Evolutionary conservation across 2,888 invertebrate genomes (phyloP).

Genomic region (Platycheirus albimanus): DNA sequence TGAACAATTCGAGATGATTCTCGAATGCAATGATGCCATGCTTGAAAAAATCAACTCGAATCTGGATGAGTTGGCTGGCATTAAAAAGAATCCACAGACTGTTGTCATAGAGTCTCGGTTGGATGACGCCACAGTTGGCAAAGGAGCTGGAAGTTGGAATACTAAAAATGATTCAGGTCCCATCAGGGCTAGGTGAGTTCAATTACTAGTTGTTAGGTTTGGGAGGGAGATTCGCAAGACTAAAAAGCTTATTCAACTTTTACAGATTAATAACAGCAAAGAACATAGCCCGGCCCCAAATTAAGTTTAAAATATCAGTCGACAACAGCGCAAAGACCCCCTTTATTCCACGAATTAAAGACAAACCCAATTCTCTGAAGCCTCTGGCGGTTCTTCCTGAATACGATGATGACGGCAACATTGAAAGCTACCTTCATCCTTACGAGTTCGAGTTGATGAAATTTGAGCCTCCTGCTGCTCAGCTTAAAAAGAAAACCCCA

Average conservation of each 20-base stretch:
- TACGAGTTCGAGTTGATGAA: slow-evolving; percentile 92
- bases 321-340: slow-evolving; percentile 90
- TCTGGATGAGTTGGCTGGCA: slow-evolving; percentile 87
- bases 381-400: slow-evolving; percentile 90
- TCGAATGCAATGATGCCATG: slow-evolving; percentile 92
- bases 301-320: slow-evolving; percentile 91
- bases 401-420: slow-evolving; percentile 86
- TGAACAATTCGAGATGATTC: slow-evolving; percentile 89
- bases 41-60: slow-evolving; percentile 90
- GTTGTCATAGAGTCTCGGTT: slow-evolving; percentile 82
- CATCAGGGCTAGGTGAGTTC: slow-evolving; percentile 76
- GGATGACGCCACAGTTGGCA: slow-evolving; percentile 13
- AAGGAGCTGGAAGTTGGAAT: slow-evolving; percentile 86
- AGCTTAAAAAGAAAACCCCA: slow-evolving; percentile 83
- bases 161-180: slow-evolving; percentile 75
- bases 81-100: slow-evolving; percentile 84
- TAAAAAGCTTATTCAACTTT: neutral
- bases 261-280: slow-evolving; percentile 86
- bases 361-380: slow-evolving; percentile 94
- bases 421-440: slow-evolving; percentile 91
- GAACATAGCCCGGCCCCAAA: slow-evolving; percentile 91
- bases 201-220: too few relatives aligned
- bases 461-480: slow-evolving; percentile 85
- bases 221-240: too few relatives aligned
- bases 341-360: slow-evolving; percentile 92